Conservation (phyloP, 2,888 invertebrate genomes). For the Machimus atricapillus region DNA sequence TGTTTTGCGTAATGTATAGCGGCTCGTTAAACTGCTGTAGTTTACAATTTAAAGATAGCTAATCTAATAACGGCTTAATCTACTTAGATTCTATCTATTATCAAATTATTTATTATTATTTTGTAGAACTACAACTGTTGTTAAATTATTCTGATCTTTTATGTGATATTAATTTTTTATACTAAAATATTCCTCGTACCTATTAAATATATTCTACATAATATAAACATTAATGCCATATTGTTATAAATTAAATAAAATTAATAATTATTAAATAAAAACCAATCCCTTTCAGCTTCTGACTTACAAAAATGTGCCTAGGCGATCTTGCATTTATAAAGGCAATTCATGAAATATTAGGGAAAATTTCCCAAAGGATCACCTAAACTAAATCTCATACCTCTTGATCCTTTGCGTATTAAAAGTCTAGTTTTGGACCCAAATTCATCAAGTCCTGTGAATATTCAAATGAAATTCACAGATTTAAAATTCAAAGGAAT, state of each 20-base stretch:
- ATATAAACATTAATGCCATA: too few species aligned
- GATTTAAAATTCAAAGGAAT: slow-evolving; percentile 55
- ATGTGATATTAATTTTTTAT: too few species aligned
- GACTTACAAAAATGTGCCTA: slow-evolving; percentile 44
- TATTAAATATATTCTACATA: too few species aligned
- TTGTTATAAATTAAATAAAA: too few species aligned
- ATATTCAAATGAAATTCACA: slow-evolving; percentile 54
- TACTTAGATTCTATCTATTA: neutral
- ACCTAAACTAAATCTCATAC: slow-evolving; percentile 52
- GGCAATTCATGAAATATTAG: slow-evolving; percentile 39
- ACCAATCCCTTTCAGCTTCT: slow-evolving; percentile 42
- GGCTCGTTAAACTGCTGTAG: neutral
- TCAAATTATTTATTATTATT: neutral
- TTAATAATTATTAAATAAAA: neutral
- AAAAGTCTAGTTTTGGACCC: slow-evolving; percentile 53
- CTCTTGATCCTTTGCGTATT: slow-evolving; percentile 57
- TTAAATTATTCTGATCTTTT: too few species aligned
- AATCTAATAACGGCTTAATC: too few species aligned
- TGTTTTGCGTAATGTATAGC: neutral
- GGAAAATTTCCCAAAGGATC: slow-evolving; percentile 50
- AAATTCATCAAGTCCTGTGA: slow-evolving; percentile 56
- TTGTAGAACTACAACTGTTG: too few species aligned
- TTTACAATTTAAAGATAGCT: too few species aligned
- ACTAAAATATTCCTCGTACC: too few species aligned
- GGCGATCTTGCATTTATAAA: slow-evolving; percentile 43